Base-by-base conservation (phyloP, 2,888 invertebrate species). In the Andrena praecox region DNA sequence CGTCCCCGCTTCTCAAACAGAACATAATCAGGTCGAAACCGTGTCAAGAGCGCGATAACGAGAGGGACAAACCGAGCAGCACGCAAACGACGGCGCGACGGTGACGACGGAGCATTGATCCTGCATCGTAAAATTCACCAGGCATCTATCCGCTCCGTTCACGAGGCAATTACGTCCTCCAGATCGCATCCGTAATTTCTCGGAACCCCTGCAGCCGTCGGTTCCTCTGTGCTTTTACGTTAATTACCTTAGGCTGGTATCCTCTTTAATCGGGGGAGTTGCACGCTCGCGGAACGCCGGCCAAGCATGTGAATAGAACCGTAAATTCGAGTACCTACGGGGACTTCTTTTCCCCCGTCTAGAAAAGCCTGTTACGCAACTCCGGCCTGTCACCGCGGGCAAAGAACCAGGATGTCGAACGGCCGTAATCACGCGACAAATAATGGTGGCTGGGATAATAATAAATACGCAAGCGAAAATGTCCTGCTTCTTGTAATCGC, bases 201-300 rank as follows among this genome's bases (percentile, higher is more conserved):
- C 52, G 8, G 62, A 42, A 42, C 7, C 73, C n/a, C 62, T 74
- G 62, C 42, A 68, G 42, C 50, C 48, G n/a, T 52, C 73, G 29
- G 68, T 68, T 62, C 50, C 7, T 54, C 27, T 54, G 12, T 52
- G 62, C 67, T 72, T 64, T 50, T 16, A 68, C 72, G 71, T 76
- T 84, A 77, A 81, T 84, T 84, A 62, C 71, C 71, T 2, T 64
- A 7, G 20, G 35, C 56, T 48, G 7, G 27, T 33, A 64, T 52
- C 27, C 73, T 63, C 62, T 42, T 56, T 50, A 42, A 62, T 54
- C 67, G 42, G 2, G 12, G 63, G 42, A 54, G 64, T 77, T 73
- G 48, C 68, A 68, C 48, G 50, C 4, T 48, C 63, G 71, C 52
- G 80, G 56, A 50, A 48, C 50, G 5, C 27, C 63, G 63, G 68